These are phyloP conservation scores for Acanthosepion pharaonis DNA, from an alignment of 2,888 invertebrate genomes.

Conservation along the genomic window DNA sequence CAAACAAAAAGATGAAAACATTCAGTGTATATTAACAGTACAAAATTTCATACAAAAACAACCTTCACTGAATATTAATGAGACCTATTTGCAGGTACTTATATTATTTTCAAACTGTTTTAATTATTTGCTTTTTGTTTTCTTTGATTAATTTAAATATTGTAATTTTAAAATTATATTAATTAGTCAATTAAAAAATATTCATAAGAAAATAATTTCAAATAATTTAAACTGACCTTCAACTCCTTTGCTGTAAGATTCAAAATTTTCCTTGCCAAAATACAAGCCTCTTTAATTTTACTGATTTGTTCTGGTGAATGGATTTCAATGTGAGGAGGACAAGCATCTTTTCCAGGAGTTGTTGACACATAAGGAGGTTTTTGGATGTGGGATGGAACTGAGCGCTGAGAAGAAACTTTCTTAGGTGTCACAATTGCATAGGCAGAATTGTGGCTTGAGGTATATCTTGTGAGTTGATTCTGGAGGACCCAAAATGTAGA, in stretches of 20 bases:
- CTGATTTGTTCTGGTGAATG: slow-evolving; percentile 61
- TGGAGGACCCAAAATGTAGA: not conserved
- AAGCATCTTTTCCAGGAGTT: slow-evolving; percentile 50
- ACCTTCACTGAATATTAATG: too few relatives aligned
- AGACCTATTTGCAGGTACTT: too few relatives aligned
- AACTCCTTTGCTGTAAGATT: slow-evolving; percentile 57
- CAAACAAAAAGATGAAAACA: too few relatives aligned
- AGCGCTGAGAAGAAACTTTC: slow-evolving; percentile 53
- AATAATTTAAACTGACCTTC: slow-evolving; percentile 55
- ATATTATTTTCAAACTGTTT: too few relatives aligned
- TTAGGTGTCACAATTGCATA: slow-evolving; percentile 52
- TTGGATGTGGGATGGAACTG: slow-evolving; percentile 61
- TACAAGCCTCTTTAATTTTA: slow-evolving; percentile 62
- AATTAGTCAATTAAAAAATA: too few relatives aligned
- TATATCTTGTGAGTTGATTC: not conserved
- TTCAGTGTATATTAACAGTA: too few relatives aligned
- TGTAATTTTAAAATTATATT: too few relatives aligned
- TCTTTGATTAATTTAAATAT: too few relatives aligned
- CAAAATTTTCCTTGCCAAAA: slow-evolving; percentile 63
- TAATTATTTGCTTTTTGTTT: too few relatives aligned
- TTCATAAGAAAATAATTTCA: not conserved
- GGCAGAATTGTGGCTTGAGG: not conserved
- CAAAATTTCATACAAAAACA: too few relatives aligned
- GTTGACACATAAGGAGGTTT: slow-evolving; percentile 61
- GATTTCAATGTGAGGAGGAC: slow-evolving; percentile 57